A percentile compares a stretch with the other conserved stretches of the same genome.
phyloP scores from a whole-genome alignment of 2,113 vertebrate genomes.

The Datnioides undecimradiatus region DNA sequence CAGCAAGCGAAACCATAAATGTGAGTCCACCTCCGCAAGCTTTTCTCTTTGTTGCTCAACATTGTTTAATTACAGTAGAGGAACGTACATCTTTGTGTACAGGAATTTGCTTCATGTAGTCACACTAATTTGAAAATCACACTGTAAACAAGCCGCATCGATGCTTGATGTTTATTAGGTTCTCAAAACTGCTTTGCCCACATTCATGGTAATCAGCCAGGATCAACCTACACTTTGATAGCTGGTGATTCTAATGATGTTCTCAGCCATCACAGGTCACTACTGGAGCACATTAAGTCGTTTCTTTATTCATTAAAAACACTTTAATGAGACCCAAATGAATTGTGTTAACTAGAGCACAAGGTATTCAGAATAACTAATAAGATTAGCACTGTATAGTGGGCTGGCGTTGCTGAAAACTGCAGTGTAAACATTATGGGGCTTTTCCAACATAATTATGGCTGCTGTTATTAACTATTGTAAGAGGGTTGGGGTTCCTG shows the following conservation, averaged over 20 bases:
- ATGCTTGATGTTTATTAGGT: conserved; percentile 33
- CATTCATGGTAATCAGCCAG: conserved; percentile 47
- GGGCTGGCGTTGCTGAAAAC: conserved; percentile 40
- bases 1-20: background rate
- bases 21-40: background rate
- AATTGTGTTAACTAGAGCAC: conserved; percentile 71
- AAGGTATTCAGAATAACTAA: conserved; percentile 63
- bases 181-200: conserved; percentile 50
- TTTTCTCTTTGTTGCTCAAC: conserved; percentile 7
- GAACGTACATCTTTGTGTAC: background rate
- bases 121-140: conserved; percentile 1
- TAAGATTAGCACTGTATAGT: conserved; percentile 28
- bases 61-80: conserved; percentile 5
- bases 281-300: conserved; percentile 57
- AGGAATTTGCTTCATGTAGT: conserved; percentile 25
- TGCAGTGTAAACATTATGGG: conserved; percentile 41
- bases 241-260: conserved; percentile 72
- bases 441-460: conserved; percentile 14
- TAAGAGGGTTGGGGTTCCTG: background rate
- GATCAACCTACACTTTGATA: conserved; percentile 69
- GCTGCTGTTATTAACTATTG: conserved; percentile 21
- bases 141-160: conserved; percentile 51
- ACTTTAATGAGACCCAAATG: conserved; percentile 75
- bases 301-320: conserved; percentile 73
- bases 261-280: conserved; percentile 72